phyloP scores from a whole-genome alignment of 2,797 vertebrate species.

The Gephyroberyx darwinii region DNA sequence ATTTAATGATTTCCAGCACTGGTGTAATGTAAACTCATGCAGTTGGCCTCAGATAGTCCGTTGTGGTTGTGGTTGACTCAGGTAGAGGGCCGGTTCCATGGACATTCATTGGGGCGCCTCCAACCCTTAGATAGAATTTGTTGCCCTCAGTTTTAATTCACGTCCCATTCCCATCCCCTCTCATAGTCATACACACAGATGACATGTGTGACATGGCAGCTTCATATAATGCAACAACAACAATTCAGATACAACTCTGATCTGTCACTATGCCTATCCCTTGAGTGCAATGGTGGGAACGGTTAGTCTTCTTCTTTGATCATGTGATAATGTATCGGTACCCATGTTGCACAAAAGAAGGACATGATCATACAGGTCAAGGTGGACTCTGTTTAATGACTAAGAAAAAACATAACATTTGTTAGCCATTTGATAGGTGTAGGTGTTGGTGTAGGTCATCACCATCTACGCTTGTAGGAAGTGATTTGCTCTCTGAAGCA shows the following conservation, averaged over 20 bases:
- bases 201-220: not conserved
- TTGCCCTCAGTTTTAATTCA: not conserved
- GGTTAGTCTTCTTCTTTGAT: not conserved
- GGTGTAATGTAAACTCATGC: constrained; percentile 6
- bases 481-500: not conserved
- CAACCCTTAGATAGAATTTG: not conserved
- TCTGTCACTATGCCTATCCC: not conserved
- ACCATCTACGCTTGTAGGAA: not conserved
- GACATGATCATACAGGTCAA: no score
- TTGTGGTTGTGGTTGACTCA: not conserved
- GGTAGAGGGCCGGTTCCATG: constrained; percentile 7
- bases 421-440: no score
- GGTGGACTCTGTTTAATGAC: no score
- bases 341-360: not conserved
- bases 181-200: not conserved
- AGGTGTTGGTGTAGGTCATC: not conserved
- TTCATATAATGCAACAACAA: not conserved
- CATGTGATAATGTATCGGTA: not conserved
- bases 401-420: no score
- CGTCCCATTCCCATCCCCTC: not conserved
- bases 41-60: not conserved
- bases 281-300: not conserved
- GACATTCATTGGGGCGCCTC: not conserved
- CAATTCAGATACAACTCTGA: not conserved
- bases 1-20: constrained; percentile 4